Conservation (phyloP, 2,888 invertebrate species). For the Invenusta paracnida region DNA sequence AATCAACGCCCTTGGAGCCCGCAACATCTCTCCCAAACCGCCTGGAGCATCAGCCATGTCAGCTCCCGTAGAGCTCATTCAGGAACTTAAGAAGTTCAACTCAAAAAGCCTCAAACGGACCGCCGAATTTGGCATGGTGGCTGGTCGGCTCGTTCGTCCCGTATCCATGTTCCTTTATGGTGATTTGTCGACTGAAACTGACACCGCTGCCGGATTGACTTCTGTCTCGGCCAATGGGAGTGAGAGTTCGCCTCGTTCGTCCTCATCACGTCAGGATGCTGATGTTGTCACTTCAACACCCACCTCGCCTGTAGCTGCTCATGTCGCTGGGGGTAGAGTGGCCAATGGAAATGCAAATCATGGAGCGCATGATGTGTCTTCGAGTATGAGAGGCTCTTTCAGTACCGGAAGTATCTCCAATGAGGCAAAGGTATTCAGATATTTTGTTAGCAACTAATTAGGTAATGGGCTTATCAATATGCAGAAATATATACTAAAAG, state of each 20-base stretch:
- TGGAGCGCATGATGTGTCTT: neutral
- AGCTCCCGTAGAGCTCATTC: slow-evolving; percentile 30
- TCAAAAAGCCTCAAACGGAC: slow-evolving; percentile 32
- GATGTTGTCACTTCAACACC: neutral
- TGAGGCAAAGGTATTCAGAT: neutral
- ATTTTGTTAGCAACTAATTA: no score
- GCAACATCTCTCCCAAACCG: no score
- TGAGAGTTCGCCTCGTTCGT: neutral
- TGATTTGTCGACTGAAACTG: neutral
- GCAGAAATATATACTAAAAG: no score
- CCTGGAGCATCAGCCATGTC: neutral
- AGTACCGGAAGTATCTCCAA: neutral
- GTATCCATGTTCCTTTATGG: neutral
- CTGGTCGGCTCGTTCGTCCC: neutral
- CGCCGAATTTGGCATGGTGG: neutral
- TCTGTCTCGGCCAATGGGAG: neutral
- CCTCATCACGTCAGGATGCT: neutral
- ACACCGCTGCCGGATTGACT: neutral
- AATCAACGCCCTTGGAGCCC: no score
- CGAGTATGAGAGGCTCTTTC: neutral
- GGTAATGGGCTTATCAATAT: no score
- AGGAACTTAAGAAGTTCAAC: slow-evolving; percentile 39
- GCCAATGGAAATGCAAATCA: no score
- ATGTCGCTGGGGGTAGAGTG: neutral
- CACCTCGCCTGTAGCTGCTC: neutral